phyloP scores from a whole-genome alignment of 92 coral and sea anemone genomes.

The Plumapathes pennacea region DNA sequence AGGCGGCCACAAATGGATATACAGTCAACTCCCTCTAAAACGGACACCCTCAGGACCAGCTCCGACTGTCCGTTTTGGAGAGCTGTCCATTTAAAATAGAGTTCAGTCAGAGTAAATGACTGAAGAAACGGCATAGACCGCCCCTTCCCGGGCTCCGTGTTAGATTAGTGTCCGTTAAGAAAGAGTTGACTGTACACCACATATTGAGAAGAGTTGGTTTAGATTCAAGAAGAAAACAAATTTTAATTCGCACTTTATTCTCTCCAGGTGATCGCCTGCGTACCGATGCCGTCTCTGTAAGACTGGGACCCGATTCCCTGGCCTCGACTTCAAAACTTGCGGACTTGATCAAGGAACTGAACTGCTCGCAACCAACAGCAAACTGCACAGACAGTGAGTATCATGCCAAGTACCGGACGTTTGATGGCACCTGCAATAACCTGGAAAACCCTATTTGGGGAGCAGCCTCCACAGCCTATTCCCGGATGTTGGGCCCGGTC shows the following conservation, averaged over 20 bases:
- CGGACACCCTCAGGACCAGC: too few relatives aligned
- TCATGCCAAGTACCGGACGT: slow-evolving; percentile 71
- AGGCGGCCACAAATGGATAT: too few relatives aligned
- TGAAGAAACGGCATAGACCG: too few relatives aligned
- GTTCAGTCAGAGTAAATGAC: too few relatives aligned
- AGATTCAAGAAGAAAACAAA: neutral
- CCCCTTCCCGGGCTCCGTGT: too few relatives aligned
- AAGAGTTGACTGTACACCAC: too few relatives aligned
- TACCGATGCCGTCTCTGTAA: slow-evolving; percentile 59
- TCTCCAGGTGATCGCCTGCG: slow-evolving; percentile 62
- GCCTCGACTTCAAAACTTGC: slow-evolving; percentile 75
- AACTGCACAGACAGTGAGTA: slow-evolving; percentile 76
- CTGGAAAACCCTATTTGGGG: slow-evolving; percentile 88
- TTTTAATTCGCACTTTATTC: too few relatives aligned
- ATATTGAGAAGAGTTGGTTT: too few relatives aligned
- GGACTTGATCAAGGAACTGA: slow-evolving; percentile 73
- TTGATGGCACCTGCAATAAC: slow-evolving; percentile 95
- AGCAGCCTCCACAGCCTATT: slow-evolving; percentile 75
- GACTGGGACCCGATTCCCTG: slow-evolving; percentile 77
- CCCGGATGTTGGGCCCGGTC: slow-evolving; percentile 72
- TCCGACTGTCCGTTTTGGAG: too few relatives aligned
- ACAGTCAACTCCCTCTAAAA: too few relatives aligned
- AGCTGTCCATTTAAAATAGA: too few relatives aligned
- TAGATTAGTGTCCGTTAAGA: too few relatives aligned
- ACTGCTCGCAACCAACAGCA: slow-evolving; percentile 68